Evolutionary conservation across 2,113 vertebrate species (phyloP).

Genomic region (Crotalus viridis): DNA sequence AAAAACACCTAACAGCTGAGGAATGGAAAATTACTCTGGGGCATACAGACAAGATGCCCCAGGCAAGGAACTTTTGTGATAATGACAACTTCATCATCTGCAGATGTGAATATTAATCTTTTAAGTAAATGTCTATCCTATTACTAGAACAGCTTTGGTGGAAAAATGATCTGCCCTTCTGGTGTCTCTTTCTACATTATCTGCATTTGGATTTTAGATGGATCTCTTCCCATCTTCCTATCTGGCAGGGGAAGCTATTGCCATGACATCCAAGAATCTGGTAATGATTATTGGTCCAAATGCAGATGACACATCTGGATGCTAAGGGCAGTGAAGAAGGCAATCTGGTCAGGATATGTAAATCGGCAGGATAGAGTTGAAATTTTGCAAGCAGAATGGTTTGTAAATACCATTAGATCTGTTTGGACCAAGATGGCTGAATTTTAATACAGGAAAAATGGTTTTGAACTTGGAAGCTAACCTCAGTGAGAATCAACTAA

Average conservation of each 20-base stretch:
- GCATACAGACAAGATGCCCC: not conserved
- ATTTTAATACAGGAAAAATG: not conserved
- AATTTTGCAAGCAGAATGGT: not conserved
- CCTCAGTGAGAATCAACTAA: not conserved
- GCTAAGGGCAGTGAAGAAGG: not conserved
- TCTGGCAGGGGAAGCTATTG: not conserved
- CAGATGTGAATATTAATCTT: not conserved
- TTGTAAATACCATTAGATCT: not conserved
- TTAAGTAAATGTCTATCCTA: not conserved
- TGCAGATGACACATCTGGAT: rapidly evolving
- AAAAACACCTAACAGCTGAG: not conserved
- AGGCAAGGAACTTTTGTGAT: not conserved
- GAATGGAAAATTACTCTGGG: not conserved
- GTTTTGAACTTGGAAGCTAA: not conserved
- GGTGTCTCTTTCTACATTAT: not conserved
- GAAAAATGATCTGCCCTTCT: not conserved
- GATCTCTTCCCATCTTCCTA: not conserved
- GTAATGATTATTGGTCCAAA: not conserved
- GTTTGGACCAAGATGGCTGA: not conserved
- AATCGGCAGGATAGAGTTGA: not conserved
- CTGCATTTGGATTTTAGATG: not conserved
- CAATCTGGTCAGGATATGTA: not conserved
- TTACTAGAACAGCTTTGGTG: not conserved
- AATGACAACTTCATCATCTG: not conserved
- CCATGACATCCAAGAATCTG: not conserved